These are phyloP conservation scores for Pycnomerus fuliginosus DNA, from an alignment of 2,888 invertebrate species.

Conservation along the genomic window DNA sequence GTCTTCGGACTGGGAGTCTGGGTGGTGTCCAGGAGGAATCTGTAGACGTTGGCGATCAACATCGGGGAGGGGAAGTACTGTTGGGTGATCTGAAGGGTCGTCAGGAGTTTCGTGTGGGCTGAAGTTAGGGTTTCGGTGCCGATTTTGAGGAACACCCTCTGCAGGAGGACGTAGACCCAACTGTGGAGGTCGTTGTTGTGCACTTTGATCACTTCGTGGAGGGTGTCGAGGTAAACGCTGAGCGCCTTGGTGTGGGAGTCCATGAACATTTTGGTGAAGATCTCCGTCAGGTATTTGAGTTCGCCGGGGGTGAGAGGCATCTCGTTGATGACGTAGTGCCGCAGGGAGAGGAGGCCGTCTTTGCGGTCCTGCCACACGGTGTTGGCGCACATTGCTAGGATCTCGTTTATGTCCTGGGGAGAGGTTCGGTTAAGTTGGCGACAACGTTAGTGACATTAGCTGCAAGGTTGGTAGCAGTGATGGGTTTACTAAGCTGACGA, in stretches of 20 bases:
- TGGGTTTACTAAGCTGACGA: too few relatives aligned
- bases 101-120: constrained; percentile 86
- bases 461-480: too few relatives aligned
- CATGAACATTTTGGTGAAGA: constrained; percentile 95
- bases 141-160: constrained; percentile 77
- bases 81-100: constrained; percentile 76
- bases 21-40: constrained; percentile 87
- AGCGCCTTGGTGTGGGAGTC: constrained; percentile 95
- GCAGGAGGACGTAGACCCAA: constrained; percentile 89
- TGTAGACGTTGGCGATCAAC: constrained; percentile 68
- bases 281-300: constrained; percentile 83
- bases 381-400: constrained; percentile 83
- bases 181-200: constrained; percentile 87
- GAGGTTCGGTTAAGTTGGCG: too few relatives aligned
- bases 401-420: constrained; percentile 74
- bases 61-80: constrained; percentile 67
- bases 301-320: constrained; percentile 68
- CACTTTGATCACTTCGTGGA: constrained; percentile 83
- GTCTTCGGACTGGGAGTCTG: constrained; percentile 88
- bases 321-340: constrained; percentile 72
- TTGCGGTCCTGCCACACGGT: constrained; percentile 94
- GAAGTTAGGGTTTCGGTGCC: constrained; percentile 85
- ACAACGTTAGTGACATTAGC: too few relatives aligned
- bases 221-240: constrained; percentile 88
- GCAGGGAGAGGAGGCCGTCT: constrained; percentile 79